Percentiles rank a stretch among this genome's conserved stretches.
Conservation (phyloP, 2,888 invertebrate species). For the Daptonema setosum region DNA sequence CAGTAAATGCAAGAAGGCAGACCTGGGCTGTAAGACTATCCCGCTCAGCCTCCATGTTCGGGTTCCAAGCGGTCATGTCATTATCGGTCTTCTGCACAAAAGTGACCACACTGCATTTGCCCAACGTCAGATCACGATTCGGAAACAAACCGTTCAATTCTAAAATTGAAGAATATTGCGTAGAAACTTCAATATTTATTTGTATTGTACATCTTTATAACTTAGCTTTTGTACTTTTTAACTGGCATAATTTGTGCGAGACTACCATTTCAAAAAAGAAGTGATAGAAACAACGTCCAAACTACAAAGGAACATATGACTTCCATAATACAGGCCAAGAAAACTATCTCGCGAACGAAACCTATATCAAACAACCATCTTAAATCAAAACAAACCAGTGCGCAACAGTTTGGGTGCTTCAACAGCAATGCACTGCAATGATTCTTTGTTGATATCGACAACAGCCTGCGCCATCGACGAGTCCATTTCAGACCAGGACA, state of each 20-base stretch:
- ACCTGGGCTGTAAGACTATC: conserved; percentile 17
- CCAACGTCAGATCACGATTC: conserved; percentile 11
- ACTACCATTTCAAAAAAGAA: not conserved
- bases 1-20: not conserved
- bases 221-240: not conserved
- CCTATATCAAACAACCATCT: no score
- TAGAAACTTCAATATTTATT: not conserved
- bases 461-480: not conserved
- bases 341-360: no score
- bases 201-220: not conserved
- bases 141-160: conserved; percentile 19
- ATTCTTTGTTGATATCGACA: no score
- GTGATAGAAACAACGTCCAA: no score
- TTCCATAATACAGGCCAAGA: no score
- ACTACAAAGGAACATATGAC: no score
- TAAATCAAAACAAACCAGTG: not conserved
- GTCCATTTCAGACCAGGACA: not conserved
- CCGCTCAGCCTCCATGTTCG: conserved; percentile 19
- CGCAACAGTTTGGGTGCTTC: not conserved
- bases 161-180: not conserved
- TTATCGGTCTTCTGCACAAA: conserved; percentile 16
- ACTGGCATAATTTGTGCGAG: not conserved
- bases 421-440: not conserved
- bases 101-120: conserved; percentile 16
- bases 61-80: conserved; percentile 14